Evolutionary conservation across 2,797 vertebrate species (phyloP), one percentile per base, ranked within the genome.

Genomic region (Poeciliopsis turneri): DNA sequence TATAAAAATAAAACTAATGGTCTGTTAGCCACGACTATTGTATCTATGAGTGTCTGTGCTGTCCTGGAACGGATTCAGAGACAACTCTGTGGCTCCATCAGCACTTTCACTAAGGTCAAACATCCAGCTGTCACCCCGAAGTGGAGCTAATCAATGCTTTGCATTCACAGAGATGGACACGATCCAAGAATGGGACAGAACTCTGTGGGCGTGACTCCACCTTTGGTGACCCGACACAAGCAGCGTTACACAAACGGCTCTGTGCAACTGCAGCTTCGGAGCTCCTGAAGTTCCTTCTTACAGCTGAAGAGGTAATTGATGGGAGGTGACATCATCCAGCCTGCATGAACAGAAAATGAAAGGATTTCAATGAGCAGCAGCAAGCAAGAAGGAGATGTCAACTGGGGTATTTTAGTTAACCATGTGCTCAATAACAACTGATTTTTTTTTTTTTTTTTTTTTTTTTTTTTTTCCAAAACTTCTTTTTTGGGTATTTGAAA

Each of bases 51-150:
- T 36, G 18, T 64, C 46, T 55, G 55, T 68, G 59, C 28, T 69
- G 16, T 30, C 71, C 61, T 70, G 81, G 79, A 86, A 84, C 75
- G 39, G 25, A 78, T 86, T 87, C 82, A 55, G 51, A 53, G 72
- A 74, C 66, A 36, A 80, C 85, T 81, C 5, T 2, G 20, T 77
- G 85, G 82, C 88, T 83, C 78, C 77, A 12, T 82, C 72, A 69
- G 20, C 11, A 39, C 72, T 86, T 89, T 92, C 59, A 85, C 61
- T 90, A 89, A 93, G 88, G 90, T 94, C 90, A 92, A 78, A 88
- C 20, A 11, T 75, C 39, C 74, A 55, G 33, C 33, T 4, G 0
- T n/a, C 49, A 66, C 74, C 76, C 36, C 49, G 74, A 78, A 88
- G 72, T 45, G 81, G 81, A 79, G 82, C 79, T 46, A 18, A 36